These are phyloP conservation scores for Colaptes auratus DNA, from an alignment of 2,113 vertebrate genomes.

Conservation along the genomic window DNA sequence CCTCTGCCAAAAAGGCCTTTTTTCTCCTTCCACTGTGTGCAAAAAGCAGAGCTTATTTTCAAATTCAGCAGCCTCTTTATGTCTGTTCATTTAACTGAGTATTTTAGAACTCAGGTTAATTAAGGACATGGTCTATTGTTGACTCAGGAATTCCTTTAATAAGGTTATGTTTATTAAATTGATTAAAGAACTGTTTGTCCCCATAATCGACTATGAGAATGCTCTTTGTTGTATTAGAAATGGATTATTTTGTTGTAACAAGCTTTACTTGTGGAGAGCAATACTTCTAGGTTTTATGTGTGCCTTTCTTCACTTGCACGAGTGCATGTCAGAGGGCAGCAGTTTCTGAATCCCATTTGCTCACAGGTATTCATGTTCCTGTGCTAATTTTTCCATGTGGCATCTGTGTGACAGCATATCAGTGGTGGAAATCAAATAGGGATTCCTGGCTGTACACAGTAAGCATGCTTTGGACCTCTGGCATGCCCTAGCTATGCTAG, in stretches of 20 bases:
- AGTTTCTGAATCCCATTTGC: neutral
- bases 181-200: constrained; percentile 54
- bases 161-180: constrained; percentile 61
- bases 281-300: accelerated
- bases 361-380: neutral
- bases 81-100: constrained; percentile 11
- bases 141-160: constrained; percentile 47
- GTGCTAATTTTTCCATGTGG: neutral
- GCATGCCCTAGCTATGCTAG: neutral
- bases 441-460: neutral
- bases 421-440: neutral
- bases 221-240: constrained; percentile 57
- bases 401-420: neutral
- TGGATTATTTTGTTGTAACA: constrained; percentile 3
- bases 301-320: neutral
- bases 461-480: accelerated
- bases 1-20: neutral
- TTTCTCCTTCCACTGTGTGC: neutral
- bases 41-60: neutral
- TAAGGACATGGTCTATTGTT: constrained; percentile 35
- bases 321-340: neutral
- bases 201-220: constrained; percentile 21
- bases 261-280: neutral
- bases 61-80: constrained; percentile 16
- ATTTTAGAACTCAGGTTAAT: constrained; percentile 55